These are phyloP conservation scores for Microchirus variegatus DNA, from an alignment of 2,797 vertebrate species.

Conservation along the genomic window DNA sequence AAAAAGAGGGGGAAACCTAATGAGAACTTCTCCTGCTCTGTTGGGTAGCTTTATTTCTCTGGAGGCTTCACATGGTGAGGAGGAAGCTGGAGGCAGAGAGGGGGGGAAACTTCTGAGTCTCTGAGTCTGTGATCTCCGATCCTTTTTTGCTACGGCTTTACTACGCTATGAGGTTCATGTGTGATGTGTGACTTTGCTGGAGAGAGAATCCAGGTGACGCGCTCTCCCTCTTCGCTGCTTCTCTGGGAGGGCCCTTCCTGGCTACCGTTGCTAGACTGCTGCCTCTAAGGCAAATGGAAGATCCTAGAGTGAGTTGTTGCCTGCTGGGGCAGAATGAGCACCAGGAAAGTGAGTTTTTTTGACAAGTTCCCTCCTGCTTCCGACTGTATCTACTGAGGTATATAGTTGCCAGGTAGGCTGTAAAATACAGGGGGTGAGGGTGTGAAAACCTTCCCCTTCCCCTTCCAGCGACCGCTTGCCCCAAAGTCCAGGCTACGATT, in stretches of 20 bases:
- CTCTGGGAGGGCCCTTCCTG: slow-evolving; percentile 39
- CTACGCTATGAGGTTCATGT: slow-evolving; percentile 9
- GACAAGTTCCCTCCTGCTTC: slow-evolving; percentile 27
- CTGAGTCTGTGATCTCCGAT: slow-evolving; percentile 15
- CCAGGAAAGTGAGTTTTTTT: slow-evolving; percentile 8
- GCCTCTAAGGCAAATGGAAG: slow-evolving; percentile 55
- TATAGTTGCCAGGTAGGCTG: slow-evolving; percentile 32
- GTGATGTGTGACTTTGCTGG: slow-evolving; percentile 17
- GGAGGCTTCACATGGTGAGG: slow-evolving; percentile 1
- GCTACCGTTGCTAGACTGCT: slow-evolving; percentile 38
- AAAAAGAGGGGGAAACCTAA: no score
- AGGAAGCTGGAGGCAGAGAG: slow-evolving; percentile 19
- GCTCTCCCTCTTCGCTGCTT: slow-evolving; percentile 1
- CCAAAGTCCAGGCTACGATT: slow-evolving; percentile 8
- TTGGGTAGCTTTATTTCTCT: slow-evolving; percentile 11
- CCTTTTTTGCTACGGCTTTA: slow-evolving; percentile 30
- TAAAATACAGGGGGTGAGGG: slow-evolving; percentile 21
- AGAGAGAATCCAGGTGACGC: slow-evolving; percentile 9
- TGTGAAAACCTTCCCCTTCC: no score
- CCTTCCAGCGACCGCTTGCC: slow-evolving; percentile 3
- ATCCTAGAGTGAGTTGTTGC: slow-evolving; percentile 26
- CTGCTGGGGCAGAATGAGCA: slow-evolving; percentile 28
- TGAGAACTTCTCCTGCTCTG: slow-evolving; percentile 7
- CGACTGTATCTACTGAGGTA: slow-evolving; percentile 59
- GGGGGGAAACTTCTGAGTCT: slow-evolving; percentile 14